Conservation (phyloP, 2,888 invertebrate species). For the Bedellia somnulentella region DNA sequence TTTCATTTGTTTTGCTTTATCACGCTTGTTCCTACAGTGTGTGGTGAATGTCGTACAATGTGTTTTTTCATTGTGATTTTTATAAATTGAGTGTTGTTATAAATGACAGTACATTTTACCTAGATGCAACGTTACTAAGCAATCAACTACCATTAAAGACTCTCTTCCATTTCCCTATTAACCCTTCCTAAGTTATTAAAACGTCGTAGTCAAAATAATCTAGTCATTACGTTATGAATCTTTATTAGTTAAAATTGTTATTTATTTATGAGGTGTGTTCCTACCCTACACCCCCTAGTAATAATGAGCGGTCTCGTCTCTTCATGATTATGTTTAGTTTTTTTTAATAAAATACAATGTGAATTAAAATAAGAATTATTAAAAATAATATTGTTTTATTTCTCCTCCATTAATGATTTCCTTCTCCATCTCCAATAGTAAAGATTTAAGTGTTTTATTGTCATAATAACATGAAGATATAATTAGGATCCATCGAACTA, state of each 20-base stretch:
- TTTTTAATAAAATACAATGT: slow-evolving; percentile 37
- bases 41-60: slow-evolving; percentile 32
- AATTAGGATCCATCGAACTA: no score
- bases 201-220: slow-evolving; percentile 29
- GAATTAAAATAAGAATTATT: slow-evolving; percentile 34
- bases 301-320: no score
- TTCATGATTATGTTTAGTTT: slow-evolving; percentile 31
- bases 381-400: slow-evolving; percentile 9
- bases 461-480: no score
- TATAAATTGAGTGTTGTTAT: slow-evolving; percentile 27
- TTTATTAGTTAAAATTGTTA: slow-evolving; percentile 44
- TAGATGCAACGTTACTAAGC: no score
- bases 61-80: slow-evolving; percentile 28
- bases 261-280: slow-evolving; percentile 30
- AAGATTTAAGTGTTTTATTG: no score
- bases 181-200: slow-evolving; percentile 37
- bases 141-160: slow-evolving; percentile 25
- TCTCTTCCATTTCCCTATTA: slow-evolving; percentile 42
- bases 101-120: no score
- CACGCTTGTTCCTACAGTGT: slow-evolving; percentile 34
- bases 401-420: slow-evolving; percentile 2
- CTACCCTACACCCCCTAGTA: slow-evolving; percentile 37
- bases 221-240: slow-evolving; percentile 49
- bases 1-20: slow-evolving; percentile 32
- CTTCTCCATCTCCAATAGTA: no score